Percentiles rank a stretch among this genome's conserved stretches.
These are phyloP conservation scores for Drosophila flavopinicola DNA, from an alignment of 2,888 invertebrate genomes.

Conservation along the genomic window DNA sequence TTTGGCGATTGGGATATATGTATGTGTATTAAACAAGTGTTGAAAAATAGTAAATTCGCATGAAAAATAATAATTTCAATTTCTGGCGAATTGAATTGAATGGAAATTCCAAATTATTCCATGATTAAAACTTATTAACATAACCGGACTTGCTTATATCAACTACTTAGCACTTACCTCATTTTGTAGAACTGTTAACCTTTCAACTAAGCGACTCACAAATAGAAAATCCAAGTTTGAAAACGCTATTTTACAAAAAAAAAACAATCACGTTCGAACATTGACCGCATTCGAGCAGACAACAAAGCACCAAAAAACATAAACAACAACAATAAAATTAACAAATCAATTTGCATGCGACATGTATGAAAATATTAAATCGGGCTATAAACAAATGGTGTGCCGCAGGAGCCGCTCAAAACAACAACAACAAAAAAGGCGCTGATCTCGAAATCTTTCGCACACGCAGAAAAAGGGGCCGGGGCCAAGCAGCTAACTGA, in stretches of 20 bases:
- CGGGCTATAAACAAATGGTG: not conserved
- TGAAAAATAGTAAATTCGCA: too few relatives aligned
- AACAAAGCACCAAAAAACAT: constrained; percentile 3
- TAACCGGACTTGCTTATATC: too few relatives aligned
- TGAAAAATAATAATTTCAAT: too few relatives aligned
- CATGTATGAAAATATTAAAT: constrained; percentile 1
- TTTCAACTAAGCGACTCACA: not conserved
- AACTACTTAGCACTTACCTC: constrained; percentile 56
- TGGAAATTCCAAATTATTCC: too few relatives aligned
- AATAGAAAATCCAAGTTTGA: not conserved
- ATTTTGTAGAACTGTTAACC: constrained; percentile 27
- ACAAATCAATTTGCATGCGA: not conserved
- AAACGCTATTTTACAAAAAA: constrained; percentile 17
- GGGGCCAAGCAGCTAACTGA: constrained; percentile 26
- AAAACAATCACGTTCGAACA: constrained; percentile 37
- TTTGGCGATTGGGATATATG: too few relatives aligned
- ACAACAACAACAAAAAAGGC: constrained; percentile 1
- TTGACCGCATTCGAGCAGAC: constrained; percentile 21
- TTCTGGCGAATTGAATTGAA: too few relatives aligned
- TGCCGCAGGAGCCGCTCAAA: constrained; percentile 12
- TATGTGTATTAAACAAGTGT: too few relatives aligned
- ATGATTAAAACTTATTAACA: too few relatives aligned
- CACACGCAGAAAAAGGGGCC: constrained; percentile 1
- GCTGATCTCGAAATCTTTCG: constrained; percentile 4
- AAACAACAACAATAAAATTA: constrained; percentile 1